Conservation (phyloP, 1,140 invertebrate genomes). For the Telenomus remus region DNA sequence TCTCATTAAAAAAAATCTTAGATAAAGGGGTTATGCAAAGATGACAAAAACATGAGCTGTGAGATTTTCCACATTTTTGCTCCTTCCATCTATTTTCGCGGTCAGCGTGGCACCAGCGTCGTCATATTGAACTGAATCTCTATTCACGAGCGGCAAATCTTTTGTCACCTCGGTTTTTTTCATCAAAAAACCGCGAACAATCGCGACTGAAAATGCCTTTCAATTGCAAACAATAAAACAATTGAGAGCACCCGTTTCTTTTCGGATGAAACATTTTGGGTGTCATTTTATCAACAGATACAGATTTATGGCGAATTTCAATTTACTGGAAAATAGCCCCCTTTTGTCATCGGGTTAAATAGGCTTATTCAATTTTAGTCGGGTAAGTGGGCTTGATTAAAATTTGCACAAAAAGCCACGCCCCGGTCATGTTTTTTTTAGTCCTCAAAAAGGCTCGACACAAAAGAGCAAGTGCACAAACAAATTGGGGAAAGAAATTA, state of each 20-base stretch:
- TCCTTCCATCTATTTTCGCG: slow-evolving; percentile 48
- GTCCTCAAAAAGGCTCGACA: too few relatives aligned
- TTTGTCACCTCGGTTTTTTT: slow-evolving; percentile 53
- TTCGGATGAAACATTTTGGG: slow-evolving; percentile 46
- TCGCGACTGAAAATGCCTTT: slow-evolving; percentile 54
- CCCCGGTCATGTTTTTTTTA: too few relatives aligned
- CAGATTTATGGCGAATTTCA: slow-evolving; percentile 38
- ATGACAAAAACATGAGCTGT: slow-evolving; percentile 25
- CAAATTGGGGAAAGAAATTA: too few relatives aligned
- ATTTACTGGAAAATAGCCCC: slow-evolving; percentile 39
- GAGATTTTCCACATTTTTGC: slow-evolving; percentile 27
- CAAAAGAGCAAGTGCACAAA: too few relatives aligned
- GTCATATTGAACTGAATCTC: slow-evolving; percentile 40
- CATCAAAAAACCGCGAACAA: slow-evolving; percentile 53
- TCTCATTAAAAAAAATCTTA: slow-evolving; percentile 29
- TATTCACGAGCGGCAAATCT: slow-evolving; percentile 41
- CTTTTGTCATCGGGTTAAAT: slow-evolving; percentile 26
- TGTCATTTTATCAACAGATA: slow-evolving; percentile 42
- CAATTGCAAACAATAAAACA: slow-evolving; percentile 52
- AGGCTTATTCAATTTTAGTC: slow-evolving; percentile 33
- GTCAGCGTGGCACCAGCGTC: slow-evolving; percentile 40
- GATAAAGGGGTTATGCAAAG: slow-evolving; percentile 15
- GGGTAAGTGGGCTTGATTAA: neutral
- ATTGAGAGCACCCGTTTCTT: slow-evolving; percentile 46
- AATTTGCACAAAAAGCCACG: too few relatives aligned